phyloP scores from a whole-genome alignment of 2,797 vertebrate genomes.

The Simalia tracyae region DNA sequence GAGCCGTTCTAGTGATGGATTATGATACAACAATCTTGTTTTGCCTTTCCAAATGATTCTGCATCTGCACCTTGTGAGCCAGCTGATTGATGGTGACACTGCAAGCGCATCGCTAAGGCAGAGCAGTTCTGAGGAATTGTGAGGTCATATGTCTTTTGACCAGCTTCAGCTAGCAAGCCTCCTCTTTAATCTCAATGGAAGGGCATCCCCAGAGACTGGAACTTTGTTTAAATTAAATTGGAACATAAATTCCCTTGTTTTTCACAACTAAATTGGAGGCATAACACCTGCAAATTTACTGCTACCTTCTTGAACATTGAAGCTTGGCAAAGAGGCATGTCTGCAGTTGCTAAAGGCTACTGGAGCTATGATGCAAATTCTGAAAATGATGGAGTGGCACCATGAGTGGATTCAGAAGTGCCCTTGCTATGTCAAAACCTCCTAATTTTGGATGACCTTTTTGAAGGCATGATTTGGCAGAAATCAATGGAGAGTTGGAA shows the following conservation, averaged over 20 bases:
- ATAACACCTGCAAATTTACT: background rate
- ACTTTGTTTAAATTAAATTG: slow-evolving; percentile 1
- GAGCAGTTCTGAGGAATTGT: slow-evolving; percentile 42
- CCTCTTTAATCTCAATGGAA: slow-evolving; percentile 44
- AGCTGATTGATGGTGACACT: background rate
- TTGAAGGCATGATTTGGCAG: background rate
- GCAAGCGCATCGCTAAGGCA: slow-evolving; percentile 7
- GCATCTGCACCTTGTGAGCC: background rate
- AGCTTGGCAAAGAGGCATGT: background rate
- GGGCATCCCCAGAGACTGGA: background rate
- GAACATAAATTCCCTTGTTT: background rate
- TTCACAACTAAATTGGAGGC: background rate
- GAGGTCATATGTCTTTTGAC: background rate
- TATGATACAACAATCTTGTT: background rate
- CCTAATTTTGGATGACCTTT: background rate
- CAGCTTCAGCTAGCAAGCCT: slow-evolving; percentile 19
- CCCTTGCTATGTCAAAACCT: background rate
- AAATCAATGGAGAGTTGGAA: background rate
- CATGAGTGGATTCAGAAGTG: background rate
- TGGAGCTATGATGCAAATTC: background rate
- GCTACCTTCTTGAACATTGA: background rate
- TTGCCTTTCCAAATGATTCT: slow-evolving; percentile 39
- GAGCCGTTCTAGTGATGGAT: slow-evolving; percentile 37
- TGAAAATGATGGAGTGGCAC: background rate
- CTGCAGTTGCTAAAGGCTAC: background rate